phyloP scores from a whole-genome alignment of 2,888 invertebrate genomes.

The Andrena fulva region DNA sequence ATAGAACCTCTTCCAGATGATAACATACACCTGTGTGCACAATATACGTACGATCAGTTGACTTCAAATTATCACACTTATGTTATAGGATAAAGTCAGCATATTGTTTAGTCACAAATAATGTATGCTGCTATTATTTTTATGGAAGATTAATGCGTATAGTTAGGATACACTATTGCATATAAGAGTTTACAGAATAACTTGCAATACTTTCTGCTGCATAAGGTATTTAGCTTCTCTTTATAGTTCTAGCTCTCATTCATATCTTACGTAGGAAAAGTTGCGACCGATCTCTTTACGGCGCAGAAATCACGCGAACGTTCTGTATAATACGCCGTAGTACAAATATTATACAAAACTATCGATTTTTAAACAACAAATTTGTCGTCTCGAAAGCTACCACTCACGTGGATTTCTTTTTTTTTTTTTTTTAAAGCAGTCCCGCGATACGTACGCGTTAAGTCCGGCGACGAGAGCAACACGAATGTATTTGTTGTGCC shows the following conservation, averaged over 20 bases:
- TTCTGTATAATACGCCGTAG: constrained; percentile 6
- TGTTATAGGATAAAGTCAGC: too few relatives aligned
- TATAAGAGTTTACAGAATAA: background rate
- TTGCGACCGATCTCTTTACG: constrained; percentile 17
- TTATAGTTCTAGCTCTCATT: background rate
- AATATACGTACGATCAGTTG: background rate
- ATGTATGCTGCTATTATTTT: background rate
- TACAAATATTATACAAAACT: constrained; percentile 40
- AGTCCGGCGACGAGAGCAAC: constrained; percentile 20
- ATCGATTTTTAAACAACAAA: constrained; percentile 20
- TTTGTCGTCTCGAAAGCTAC: background rate
- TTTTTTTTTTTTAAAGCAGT: background rate
- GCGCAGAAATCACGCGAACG: constrained; percentile 45
- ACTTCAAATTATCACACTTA: background rate
- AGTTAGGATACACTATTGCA: background rate
- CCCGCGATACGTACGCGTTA: constrained; percentile 26
- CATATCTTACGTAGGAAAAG: background rate
- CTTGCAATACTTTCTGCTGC: background rate
- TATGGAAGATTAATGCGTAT: background rate
- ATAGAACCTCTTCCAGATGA: background rate
- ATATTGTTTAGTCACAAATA: constrained; percentile 1
- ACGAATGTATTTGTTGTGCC: constrained; percentile 22
- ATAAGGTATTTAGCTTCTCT: background rate
- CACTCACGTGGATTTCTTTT: constrained; percentile 12
- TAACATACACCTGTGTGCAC: background rate